Conservation (phyloP, 2,888 invertebrate species). For the Choristoneura rosaceana region DNA sequence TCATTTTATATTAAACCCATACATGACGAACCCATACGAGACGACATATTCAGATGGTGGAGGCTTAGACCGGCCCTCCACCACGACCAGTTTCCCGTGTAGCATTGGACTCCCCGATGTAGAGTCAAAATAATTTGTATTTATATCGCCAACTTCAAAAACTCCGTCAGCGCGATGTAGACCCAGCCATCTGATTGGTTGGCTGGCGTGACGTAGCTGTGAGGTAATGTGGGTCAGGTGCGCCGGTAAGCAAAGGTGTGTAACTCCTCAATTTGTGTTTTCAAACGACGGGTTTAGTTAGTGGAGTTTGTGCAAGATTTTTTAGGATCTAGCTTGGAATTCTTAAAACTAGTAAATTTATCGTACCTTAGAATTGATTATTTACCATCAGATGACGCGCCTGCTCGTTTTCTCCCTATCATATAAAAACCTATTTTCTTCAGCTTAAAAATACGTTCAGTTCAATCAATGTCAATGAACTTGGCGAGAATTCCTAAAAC, state of each 20-base stretch:
- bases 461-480: too few relatives aligned
- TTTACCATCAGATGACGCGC: too few relatives aligned
- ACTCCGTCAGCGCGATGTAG: constrained; percentile 49
- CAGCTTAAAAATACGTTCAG: too few relatives aligned
- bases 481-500: too few relatives aligned
- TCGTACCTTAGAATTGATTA: too few relatives aligned
- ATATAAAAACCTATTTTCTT: too few relatives aligned
- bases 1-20: constrained; percentile 45
- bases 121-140: constrained; percentile 46
- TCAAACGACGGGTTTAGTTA: background rate
- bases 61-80: constrained; percentile 62
- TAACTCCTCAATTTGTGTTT: constrained; percentile 20
- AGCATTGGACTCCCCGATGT: constrained; percentile 65
- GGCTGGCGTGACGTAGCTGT: constrained; percentile 35
- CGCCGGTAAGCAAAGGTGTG: constrained; percentile 26
- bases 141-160: constrained; percentile 53
- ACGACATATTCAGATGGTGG: constrained; percentile 64
- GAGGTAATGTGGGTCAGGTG: constrained; percentile 23
- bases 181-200: constrained; percentile 39
- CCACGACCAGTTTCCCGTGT: constrained; percentile 66
- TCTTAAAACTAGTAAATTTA: background rate
- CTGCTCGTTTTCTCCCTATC: too few relatives aligned
- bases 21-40: constrained; percentile 45
- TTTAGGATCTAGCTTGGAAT: background rate
- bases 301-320: background rate